Conservation (phyloP, 2,888 invertebrate species). For the Rhimphoctona megacephalus region DNA sequence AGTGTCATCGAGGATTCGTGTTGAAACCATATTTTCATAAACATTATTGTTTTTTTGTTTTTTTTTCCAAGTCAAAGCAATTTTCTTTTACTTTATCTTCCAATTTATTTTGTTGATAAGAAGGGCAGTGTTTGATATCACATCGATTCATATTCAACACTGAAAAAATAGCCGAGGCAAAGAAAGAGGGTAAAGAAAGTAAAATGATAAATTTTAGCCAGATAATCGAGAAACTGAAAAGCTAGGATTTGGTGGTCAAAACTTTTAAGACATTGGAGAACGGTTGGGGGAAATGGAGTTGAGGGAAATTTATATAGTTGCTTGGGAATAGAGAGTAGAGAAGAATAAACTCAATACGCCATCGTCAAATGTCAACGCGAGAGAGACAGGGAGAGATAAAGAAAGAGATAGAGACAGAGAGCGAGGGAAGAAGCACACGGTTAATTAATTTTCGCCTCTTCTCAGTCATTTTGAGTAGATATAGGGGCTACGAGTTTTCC, state of each 20-base stretch:
- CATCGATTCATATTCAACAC: slow-evolving; percentile 33
- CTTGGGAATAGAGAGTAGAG: neutral
- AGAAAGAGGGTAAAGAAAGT: neutral
- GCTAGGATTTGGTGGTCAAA: slow-evolving; percentile 35
- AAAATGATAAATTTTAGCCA: slow-evolving; percentile 12
- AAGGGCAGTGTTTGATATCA: slow-evolving; percentile 66
- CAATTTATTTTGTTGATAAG: neutral
- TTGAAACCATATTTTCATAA: slow-evolving; percentile 18
- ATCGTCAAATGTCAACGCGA: slow-evolving; percentile 48
- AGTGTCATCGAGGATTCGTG: slow-evolving; percentile 42
- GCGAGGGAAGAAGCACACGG: neutral
- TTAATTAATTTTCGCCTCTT: slow-evolving; percentile 57
- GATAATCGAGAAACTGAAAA: slow-evolving; percentile 24
- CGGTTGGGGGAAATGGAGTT: neutral
- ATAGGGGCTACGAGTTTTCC: neutral
- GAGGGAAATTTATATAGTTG: neutral
- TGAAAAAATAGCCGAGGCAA: slow-evolving; percentile 21
- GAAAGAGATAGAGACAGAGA: neutral
- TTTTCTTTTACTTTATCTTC: slow-evolving; percentile 15
- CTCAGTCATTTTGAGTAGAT: slow-evolving; percentile 21
- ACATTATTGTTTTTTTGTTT: neutral
- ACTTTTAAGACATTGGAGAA: slow-evolving; percentile 6
- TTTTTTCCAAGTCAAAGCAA: slow-evolving; percentile 1
- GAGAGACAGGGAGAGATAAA: neutral
- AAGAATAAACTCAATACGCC: slow-evolving; percentile 41